Conservation (phyloP, 2,888 invertebrate genomes). For the Drosophila flavopinicola region DNA sequence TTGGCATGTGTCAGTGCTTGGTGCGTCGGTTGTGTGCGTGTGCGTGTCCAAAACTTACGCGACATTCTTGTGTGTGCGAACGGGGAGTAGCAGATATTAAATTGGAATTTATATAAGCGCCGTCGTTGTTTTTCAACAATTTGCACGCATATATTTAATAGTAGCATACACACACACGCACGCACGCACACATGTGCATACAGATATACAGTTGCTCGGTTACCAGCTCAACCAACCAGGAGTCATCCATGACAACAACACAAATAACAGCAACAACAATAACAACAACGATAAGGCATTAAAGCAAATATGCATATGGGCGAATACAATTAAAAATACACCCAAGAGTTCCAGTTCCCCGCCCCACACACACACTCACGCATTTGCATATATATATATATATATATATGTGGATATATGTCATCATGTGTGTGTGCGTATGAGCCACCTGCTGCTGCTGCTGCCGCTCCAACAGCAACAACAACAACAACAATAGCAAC, state of each 20-base stretch:
- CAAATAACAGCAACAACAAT: slow-evolving; percentile 25
- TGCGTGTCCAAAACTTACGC: slow-evolving; percentile 42
- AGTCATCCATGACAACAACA: slow-evolving; percentile 69
- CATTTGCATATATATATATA: slow-evolving; percentile 28
- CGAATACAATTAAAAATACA: slow-evolving; percentile 67
- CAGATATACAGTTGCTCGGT: slow-evolving; percentile 21
- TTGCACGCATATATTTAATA: slow-evolving; percentile 40
- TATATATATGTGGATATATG: slow-evolving; percentile 21
- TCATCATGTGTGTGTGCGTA: slow-evolving; percentile 40
- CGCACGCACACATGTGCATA: slow-evolving; percentile 14
- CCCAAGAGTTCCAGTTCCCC: slow-evolving; percentile 47
- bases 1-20: slow-evolving; percentile 19
- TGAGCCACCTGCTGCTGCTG: slow-evolving; percentile 72
- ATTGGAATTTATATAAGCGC: slow-evolving; percentile 70
- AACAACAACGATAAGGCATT: slow-evolving; percentile 37
- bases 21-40: slow-evolving; percentile 31
- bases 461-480: slow-evolving; percentile 5
- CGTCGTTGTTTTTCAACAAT: slow-evolving; percentile 56
- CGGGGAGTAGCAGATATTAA: slow-evolving; percentile 42
- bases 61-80: slow-evolving; percentile 34
- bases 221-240: slow-evolving; percentile 40
- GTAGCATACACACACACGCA: slow-evolving; percentile 11
- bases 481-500: neutral
- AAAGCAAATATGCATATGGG: slow-evolving; percentile 63
- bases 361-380: slow-evolving; percentile 24